A percentile compares a stretch with the other conserved stretches of the same genome.
These are phyloP conservation scores for Elymnias hypermnestra DNA, from an alignment of 1,140 invertebrate genomes.

Conservation along the genomic window DNA sequence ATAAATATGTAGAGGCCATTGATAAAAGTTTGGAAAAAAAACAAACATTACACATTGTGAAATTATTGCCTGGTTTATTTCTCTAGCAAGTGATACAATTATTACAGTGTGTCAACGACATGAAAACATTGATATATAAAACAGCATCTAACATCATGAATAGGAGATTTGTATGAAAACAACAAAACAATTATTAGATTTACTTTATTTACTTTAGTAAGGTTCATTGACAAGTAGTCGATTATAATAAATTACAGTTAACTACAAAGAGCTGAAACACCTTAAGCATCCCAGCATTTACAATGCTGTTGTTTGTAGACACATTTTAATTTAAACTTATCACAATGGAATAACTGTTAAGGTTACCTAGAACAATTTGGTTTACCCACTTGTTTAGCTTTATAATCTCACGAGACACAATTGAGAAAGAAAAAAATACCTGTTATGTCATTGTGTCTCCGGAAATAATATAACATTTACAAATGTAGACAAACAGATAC, in stretches of 20 bases:
- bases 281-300: neutral
- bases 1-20: too few species aligned
- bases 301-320: conserved; percentile 29
- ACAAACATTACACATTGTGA: too few species aligned
- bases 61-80: too few species aligned
- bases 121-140: too few species aligned
- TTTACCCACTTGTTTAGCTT: conserved; percentile 38
- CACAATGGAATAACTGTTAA: conserved; percentile 64
- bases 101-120: too few species aligned
- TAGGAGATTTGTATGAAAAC: neutral
- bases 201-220: neutral
- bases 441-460: conserved; percentile 5
- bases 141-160: too few species aligned
- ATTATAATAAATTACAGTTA: neutral
- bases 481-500: too few species aligned
- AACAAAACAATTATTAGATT: neutral
- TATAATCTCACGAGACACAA: conserved; percentile 36
- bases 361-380: conserved; percentile 59
- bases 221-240: neutral
- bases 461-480: conserved; percentile 34
- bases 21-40: too few species aligned
- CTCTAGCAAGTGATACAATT: too few species aligned
- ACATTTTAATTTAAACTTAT: conserved; percentile 64
- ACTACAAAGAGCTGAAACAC: neutral
- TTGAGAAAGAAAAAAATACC: conserved; percentile 3